A percentile compares a stretch with the other conserved stretches of the same genome.
These are phyloP conservation scores for Tenthredo livida DNA, from an alignment of 2,888 invertebrate species.

Conservation along the genomic window DNA sequence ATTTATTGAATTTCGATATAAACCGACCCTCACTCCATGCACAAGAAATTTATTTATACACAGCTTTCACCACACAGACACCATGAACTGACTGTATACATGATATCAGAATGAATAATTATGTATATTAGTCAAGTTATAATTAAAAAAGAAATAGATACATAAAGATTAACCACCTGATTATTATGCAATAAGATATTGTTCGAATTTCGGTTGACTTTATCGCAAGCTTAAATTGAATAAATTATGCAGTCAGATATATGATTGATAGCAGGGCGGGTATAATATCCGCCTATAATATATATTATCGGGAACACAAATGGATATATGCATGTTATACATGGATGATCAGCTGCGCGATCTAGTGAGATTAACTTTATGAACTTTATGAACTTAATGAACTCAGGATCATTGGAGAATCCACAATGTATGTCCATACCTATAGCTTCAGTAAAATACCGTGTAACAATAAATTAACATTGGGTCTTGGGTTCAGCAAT, in stretches of 20 bases:
- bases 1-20: not conserved
- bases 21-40: not conserved
- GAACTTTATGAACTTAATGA: not conserved
- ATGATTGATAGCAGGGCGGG: conserved; percentile 12
- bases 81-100: not conserved
- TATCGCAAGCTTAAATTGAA: not conserved
- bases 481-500: not conserved
- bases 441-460: not conserved
- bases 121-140: not conserved
- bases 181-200: not conserved
- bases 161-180: not conserved
- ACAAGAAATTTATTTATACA: not conserved
- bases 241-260: not conserved
- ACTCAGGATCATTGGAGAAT: not conserved
- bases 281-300: not conserved
- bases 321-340: not conserved
- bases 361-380: not conserved
- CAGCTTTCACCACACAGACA: not conserved
- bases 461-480: not conserved
- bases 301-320: not conserved
- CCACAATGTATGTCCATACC: not conserved
- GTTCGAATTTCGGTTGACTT: conserved; percentile 3
- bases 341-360: not conserved
- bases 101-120: not conserved
- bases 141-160: not conserved